These are phyloP conservation scores for Rhingia campestris DNA, from an alignment of 2,888 invertebrate genomes.

Conservation along the genomic window DNA sequence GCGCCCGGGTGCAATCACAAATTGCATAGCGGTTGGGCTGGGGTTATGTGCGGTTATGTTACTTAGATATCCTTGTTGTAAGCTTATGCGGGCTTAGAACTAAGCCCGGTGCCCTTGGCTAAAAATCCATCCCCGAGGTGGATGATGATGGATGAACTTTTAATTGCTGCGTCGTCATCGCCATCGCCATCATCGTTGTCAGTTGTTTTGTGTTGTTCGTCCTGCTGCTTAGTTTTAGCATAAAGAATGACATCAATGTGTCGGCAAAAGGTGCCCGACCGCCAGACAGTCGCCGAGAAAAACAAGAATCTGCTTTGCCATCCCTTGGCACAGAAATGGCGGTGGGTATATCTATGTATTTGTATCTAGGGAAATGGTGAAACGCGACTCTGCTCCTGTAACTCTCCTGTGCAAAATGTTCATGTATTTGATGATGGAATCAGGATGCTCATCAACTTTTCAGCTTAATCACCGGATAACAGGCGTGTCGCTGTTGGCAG, in stretches of 20 bases:
- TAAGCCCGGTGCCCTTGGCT: constrained; percentile 2
- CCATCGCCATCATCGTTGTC: not conserved
- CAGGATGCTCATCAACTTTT: constrained; percentile 70
- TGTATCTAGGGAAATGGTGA: not conserved
- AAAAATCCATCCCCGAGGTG: constrained; percentile 43
- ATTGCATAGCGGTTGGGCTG: constrained; percentile 41
- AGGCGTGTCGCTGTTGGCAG: constrained; percentile 41
- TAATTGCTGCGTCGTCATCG: constrained; percentile 59
- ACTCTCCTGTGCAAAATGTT: constrained; percentile 29
- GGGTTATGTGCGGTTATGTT: constrained; percentile 41
- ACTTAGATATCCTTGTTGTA: constrained; percentile 41
- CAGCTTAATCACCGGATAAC: constrained; percentile 66
- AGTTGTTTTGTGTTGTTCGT: constrained; percentile 26
- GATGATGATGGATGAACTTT: constrained; percentile 72
- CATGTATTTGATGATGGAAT: constrained; percentile 53
- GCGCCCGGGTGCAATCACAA: constrained; percentile 46
- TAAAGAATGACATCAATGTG: constrained; percentile 39
- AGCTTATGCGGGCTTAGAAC: constrained; percentile 56
- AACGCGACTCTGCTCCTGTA: constrained; percentile 5
- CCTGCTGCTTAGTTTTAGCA: constrained; percentile 12
- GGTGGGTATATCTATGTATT: not conserved
- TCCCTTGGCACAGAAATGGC: not conserved
- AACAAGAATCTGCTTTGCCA: constrained; percentile 14
- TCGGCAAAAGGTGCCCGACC: constrained; percentile 48
- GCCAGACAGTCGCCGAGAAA: constrained; percentile 36